Percentiles rank a stretch among this genome's conserved stretches.
These are phyloP conservation scores for Petromus typicus DNA, from an alignment of 2,113 vertebrate genomes.

Conservation along the genomic window DNA sequence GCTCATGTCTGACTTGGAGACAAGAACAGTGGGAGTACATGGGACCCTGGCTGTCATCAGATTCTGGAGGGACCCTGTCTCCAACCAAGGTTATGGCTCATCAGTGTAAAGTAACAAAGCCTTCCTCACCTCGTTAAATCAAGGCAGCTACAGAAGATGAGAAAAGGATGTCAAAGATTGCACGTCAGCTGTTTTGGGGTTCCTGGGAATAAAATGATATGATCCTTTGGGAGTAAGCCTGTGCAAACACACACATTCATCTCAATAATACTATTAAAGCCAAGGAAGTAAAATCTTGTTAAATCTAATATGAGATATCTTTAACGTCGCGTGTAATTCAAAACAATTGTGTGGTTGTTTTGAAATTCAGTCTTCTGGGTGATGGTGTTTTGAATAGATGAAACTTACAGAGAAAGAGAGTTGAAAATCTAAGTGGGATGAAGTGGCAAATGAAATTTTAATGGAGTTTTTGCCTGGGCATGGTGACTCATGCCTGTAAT, in stretches of 20 bases:
- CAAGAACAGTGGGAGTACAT: not conserved
- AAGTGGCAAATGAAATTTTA: not conserved
- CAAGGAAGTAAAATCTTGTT: conserved; percentile 30
- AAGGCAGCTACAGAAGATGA: not conserved
- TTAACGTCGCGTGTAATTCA: conserved; percentile 37
- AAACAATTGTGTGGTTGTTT: conserved; percentile 52
- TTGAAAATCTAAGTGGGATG: not conserved
- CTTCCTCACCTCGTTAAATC: not conserved
- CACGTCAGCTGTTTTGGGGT: not conserved
- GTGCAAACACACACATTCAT: conserved; percentile 55
- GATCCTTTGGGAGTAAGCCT: conserved; percentile 5
- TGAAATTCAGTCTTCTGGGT: conserved; percentile 25
- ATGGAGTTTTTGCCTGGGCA: not conserved
- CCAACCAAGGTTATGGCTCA: not conserved
- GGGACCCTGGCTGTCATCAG: not conserved
- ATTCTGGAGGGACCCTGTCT: not conserved
- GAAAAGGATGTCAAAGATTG: not conserved
- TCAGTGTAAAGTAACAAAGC: not conserved
- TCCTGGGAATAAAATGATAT: conserved; percentile 38
- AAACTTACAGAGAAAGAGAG: not conserved
- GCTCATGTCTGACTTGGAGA: not conserved
- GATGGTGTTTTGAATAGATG: conserved; percentile 13
- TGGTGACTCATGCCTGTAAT: too few species aligned
- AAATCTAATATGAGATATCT: conserved; percentile 39
- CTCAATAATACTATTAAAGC: conserved; percentile 35